Conservation (phyloP, 2,113 vertebrate genomes). For the Pogonocichla stellata region DNA sequence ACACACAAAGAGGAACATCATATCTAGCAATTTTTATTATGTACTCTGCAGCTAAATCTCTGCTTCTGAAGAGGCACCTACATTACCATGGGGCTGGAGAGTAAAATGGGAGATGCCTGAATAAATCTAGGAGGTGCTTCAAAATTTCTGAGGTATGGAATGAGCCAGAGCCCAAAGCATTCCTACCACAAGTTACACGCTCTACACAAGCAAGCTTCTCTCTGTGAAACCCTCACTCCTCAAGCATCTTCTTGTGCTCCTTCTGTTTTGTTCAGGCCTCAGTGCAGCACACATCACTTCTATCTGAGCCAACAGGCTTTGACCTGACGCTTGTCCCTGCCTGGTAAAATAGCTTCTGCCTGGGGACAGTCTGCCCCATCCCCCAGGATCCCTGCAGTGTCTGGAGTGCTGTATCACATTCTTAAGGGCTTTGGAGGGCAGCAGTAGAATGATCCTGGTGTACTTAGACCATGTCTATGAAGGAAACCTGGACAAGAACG, state of each 20-base stretch:
- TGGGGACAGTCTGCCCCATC: neutral
- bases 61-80: neutral
- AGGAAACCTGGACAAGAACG: neutral
- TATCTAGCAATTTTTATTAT: neutral
- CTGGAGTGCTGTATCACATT: neutral
- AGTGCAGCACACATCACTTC: neutral
- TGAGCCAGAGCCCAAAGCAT: neutral
- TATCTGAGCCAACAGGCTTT: neutral
- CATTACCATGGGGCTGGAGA: neutral
- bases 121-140: neutral
- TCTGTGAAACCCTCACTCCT: neutral
- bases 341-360: neutral
- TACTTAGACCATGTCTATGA: neutral
- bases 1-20: neutral
- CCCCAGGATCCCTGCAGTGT: neutral
- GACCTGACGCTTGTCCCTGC: neutral
- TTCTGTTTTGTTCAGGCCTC: neutral
- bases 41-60: neutral
- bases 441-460: neutral
- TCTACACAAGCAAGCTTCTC: neutral
- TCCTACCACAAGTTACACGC: neutral
- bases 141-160: neutral
- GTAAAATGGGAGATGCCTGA: neutral
- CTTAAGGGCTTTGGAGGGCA: neutral
- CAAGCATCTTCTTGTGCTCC: neutral